Evolutionary conservation across 2,888 invertebrate species (phyloP).

Genomic region (Deroplatys truncata): DNA sequence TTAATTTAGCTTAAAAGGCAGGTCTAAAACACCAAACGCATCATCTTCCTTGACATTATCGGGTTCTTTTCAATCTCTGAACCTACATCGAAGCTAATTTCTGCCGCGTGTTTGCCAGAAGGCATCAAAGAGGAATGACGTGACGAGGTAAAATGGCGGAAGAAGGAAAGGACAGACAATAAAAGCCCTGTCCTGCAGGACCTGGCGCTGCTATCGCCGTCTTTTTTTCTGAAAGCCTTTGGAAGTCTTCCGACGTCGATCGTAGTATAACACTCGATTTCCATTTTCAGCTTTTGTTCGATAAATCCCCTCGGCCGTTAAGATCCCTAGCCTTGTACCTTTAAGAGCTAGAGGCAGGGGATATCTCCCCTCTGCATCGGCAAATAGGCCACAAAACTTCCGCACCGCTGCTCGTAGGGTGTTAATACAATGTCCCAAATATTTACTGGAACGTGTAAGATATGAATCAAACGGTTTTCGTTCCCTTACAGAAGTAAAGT

Average conservation of each 20-base stretch:
- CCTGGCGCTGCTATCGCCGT: not conserved
- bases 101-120: not conserved
- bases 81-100: not conserved
- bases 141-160: not conserved
- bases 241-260: not conserved
- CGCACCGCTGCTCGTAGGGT: not conserved
- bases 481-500: not conserved
- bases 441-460: not conserved
- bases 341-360: not conserved
- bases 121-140: not conserved
- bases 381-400: not conserved
- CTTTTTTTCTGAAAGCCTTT: not conserved
- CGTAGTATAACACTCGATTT: not conserved
- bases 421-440: not conserved
- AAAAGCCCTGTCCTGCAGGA: not conserved
- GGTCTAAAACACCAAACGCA: not conserved
- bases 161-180: not conserved
- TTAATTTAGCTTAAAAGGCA: no score
- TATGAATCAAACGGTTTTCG: not conserved
- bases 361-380: not conserved
- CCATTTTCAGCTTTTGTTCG: not conserved
- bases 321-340: not conserved
- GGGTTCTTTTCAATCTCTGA: not conserved
- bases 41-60: not conserved
- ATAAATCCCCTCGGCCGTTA: not conserved